Base-by-base conservation (phyloP, 2,797 vertebrate species). In the Momotus momota region DNA sequence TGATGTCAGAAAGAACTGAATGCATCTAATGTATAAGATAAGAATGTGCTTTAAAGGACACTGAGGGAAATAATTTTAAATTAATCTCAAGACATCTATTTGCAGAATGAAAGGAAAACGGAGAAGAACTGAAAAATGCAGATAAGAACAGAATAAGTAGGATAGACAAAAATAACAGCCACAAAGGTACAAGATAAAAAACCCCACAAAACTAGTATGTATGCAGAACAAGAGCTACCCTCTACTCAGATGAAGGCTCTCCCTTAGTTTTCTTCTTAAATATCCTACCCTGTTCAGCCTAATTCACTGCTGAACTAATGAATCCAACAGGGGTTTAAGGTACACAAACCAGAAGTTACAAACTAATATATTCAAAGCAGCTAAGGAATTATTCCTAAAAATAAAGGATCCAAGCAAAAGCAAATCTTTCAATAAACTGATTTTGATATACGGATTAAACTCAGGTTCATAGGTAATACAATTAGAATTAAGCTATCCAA, bases 1-100 rank as follows among this genome's bases (percentile, higher is more conserved):
- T 90, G 51, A 75, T 78, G 41, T 91, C 71, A 90, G 60, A 96
- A 97, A 90, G 40, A 91, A 93, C 45, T 94, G 91, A 92, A 96
- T 87, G 7, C 57, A 74, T 65, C 65, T 84, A 69, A 77, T 49
- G 14, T 52, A 93, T 9, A 12, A 92, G 74, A 83, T 81, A 90
- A 88, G 33, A 83, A 43, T 43, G 40, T 88, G 21, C 9, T 55
- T 75, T 58, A 77, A 89, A 81, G 43, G 40, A 20, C 33, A 94
- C 12, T 19, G 16, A 92, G 86, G 38, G 58, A 94, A 95, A 82
- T 74, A 48, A 81, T 72, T 93, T 90, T 40, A 94, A 86, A 51
- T 93, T 5, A 81, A 94, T 85, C 72, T 82, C 64, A 29, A 94
- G 26, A 67, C 22, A 89, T 7, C 29, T 88, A n/a, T 74, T 66